phyloP scores from a whole-genome alignment of 2,797 vertebrate genomes.

The Artibeus jamaicensis region DNA sequence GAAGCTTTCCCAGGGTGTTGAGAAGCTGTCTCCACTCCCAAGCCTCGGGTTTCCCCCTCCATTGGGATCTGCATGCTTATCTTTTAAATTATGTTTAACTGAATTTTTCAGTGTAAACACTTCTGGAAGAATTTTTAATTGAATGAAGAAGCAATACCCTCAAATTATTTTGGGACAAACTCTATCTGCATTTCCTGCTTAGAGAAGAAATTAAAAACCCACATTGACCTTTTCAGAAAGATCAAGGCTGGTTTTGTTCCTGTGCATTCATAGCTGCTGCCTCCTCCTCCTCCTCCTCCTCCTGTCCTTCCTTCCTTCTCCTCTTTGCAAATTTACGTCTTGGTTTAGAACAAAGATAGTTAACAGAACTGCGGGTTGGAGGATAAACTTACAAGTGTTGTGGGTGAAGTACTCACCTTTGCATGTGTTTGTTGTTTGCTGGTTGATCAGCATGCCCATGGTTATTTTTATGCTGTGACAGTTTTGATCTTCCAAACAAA shows the following conservation, averaged over 20 bases:
- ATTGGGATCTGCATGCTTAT: not conserved
- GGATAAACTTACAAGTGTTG: not conserved
- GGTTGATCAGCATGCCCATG: too few relatives aligned
- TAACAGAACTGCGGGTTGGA: not conserved
- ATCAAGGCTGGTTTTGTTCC: not conserved
- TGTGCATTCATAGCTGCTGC: not conserved
- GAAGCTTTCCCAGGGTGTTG: not conserved
- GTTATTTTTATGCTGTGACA: not conserved
- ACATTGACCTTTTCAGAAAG: constrained; percentile 15
- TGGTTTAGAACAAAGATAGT: not conserved
- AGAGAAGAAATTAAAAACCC: constrained; percentile 40
- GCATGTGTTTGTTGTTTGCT: rapidly evolving
- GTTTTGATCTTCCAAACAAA: not conserved
- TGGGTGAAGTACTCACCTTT: not conserved
- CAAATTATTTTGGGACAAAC: not conserved
- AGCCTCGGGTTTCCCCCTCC: not conserved
- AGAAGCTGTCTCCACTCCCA: not conserved
- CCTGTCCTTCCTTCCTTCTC: too few relatives aligned
- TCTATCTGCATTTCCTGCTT: not conserved
- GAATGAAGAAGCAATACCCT: constrained; percentile 36
- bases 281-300: not conserved
- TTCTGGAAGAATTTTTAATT: constrained; percentile 46
- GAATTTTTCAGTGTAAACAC: not conserved
- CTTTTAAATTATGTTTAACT: not conserved
- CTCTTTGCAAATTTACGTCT: not conserved